Base-by-base conservation (phyloP, 2,888 invertebrate genomes). In the Campoletis raptor region DNA sequence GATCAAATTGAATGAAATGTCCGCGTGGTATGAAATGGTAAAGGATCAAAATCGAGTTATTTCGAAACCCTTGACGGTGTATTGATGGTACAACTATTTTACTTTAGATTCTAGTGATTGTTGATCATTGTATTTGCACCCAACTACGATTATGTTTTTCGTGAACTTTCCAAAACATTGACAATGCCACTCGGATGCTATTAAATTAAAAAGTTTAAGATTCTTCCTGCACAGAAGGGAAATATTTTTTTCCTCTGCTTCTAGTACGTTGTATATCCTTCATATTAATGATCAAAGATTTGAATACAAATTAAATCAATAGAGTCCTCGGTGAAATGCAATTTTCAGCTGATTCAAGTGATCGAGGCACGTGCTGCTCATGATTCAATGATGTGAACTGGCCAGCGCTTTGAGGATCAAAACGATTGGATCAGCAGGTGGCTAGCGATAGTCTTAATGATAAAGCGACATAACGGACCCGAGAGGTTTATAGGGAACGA, bases 361-460 rank as follows among this genome's bases (percentile, higher is more conserved):
- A 30, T 64, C 64, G 30, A 18, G 36, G 10, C 36, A 36, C 36
- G 37, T 37, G 64, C 24, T 4, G n/a, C n/a, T n/a, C 24, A 6
- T 7, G 7, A 57, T 21, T 57, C 10, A 24, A 21, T 57, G 21
- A 24, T 4, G 10, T 57, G 4, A 24, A 24, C 24, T 9, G 54
- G 54, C 54, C 21, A 21, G 54, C 9, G 10, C 8, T 24, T 10
- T 4, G 57, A n/a, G 57, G n/a, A 24, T 57, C 10, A 7, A 18
- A 64, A 64, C 64, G 37, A 64, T 61, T 61, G 57, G 57, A 61
- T 61, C 57, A 61, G 57, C 57, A 70, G 70, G 45, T 70, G 18
- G 45, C 70, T 21, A 24, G 40, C 42, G 67, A 67, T 42, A 10
- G 42, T 67, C 21, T 30, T 18, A 9, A 30, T 45, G 45, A 40